Evolutionary conservation across 2,888 invertebrate species (phyloP).

Genomic region (Cylindroiulus punctatus): DNA sequence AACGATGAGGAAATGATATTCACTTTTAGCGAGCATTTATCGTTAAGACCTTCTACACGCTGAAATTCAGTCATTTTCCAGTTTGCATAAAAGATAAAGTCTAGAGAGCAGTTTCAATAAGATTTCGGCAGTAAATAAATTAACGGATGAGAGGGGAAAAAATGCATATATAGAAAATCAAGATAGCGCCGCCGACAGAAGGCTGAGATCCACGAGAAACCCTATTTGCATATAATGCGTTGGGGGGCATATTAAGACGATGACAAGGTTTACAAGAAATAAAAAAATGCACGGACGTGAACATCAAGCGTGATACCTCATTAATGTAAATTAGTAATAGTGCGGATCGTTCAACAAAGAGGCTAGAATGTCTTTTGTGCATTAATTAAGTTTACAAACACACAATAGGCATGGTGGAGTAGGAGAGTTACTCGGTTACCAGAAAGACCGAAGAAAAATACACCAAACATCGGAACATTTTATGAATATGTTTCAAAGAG

Average conservation of each 20-base stretch:
- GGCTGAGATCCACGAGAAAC: background rate
- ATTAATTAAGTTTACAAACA: constrained; percentile 23
- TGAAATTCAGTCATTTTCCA: constrained; percentile 17
- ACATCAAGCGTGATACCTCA: constrained; percentile 11
- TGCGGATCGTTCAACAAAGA: constrained; percentile 19
- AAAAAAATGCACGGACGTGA: constrained; percentile 17
- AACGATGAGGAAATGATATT: constrained; percentile 21
- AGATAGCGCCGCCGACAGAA: background rate
- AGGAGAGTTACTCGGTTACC: background rate
- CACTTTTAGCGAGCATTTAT: constrained; percentile 10
- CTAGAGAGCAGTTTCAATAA: background rate
- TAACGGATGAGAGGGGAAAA: constrained; percentile 6
- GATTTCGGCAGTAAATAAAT: constrained; percentile 23
- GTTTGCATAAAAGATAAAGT: constrained; percentile 26
- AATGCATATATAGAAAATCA: background rate
- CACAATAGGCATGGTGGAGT: background rate
- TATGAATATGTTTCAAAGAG: background rate
- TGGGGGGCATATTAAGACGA: constrained; percentile 26
- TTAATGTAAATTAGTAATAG: constrained; percentile 30
- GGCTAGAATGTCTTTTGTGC: constrained; percentile 26
- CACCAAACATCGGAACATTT: background rate
- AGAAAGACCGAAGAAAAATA: background rate
- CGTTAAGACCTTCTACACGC: background rate
- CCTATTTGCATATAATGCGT: constrained; percentile 28
- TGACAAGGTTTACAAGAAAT: background rate